Evolutionary conservation across 2,113 vertebrate genomes (phyloP), one percentile per base, ranked within the genome.

Genomic region (Dendropsophus ebraccatus): DNA sequence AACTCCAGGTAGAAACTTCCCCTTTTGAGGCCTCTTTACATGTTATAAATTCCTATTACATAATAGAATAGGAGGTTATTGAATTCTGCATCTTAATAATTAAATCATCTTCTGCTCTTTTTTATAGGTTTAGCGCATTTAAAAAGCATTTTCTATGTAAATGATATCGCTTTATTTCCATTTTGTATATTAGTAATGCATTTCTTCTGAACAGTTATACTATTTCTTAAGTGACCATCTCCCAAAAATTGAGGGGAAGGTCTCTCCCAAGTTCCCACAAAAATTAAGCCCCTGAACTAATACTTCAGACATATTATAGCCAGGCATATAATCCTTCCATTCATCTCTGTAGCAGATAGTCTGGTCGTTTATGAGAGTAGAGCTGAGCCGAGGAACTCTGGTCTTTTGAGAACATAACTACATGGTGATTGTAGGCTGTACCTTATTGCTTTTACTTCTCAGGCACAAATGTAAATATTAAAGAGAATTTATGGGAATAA

Each of bases 261-360:
- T 32, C 65, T 45, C 35, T 73, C 37, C 70, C 17, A 17, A n/a
- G 21, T 73, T 45, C 70, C 70, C 21, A 45, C 35, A 45, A 45
- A 73, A 45, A 41, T 73, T 73, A 73, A 73, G 21, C 70, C 21
- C 70, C 70, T 23, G 35, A 73, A 73, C 70, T 45, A 45, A 73
- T 72, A 73, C 70, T 45, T 73, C 70, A 23, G 70, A 23, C 10
- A 73, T 45, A 73, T 73, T 41, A 45, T 41, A 73, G 70, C 35
- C 45, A 73, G 70, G 21, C 70, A 73, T n/a, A 45, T 19, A 73
- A 73, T 45, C 35, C 35, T 73, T 73, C 37, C 13, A 73, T 73
- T 73, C 37, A 45, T 45, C 35, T 45, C n/a, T n/a, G 37, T 8
- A 73, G 19, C 70, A 45, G 70, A 45, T 73, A 73, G 41, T 23